Base-by-base conservation (phyloP, 2,113 vertebrate species). In the Amazona guildingii region DNA sequence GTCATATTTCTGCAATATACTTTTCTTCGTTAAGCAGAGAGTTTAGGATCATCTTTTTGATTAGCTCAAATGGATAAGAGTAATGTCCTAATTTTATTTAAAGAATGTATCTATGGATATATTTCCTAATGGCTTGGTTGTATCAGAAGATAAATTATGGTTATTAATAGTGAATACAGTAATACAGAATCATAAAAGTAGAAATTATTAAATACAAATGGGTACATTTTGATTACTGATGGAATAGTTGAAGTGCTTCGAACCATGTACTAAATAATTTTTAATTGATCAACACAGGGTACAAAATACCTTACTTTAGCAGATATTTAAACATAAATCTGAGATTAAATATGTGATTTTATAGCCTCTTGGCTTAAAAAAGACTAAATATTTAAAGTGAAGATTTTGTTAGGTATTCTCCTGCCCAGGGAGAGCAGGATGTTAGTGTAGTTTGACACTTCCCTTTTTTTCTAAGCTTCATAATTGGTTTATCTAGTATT, bases 21-120 rank as follows among this genome's bases (percentile, higher is more conserved):
- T 70, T 90, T 94, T 95, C 33, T 92, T 96, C 68, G 66, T 95
- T 95, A 81, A 97, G 90, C 21, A 76, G 70, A 92, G 77, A 77
- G 25, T 54, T 59, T 94, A 94, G 95, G 96, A 90, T 92, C 0
- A 83, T 69, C 44, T 95, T 95, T 96, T 91, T 95, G 24, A 92
- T 95, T 90, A 93, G 31, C 41, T 95, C 39, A 97, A 93, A 95
- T n/a, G 62, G 31, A 5, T 61, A 94, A 95, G 39, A 94, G 21
- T 95, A 86, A 91, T 82, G 67, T 35, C 66, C 23, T 78, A 41
- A 89, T 91, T 89, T 91, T 82, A 86, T 86, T 94, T 92, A 68
- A 86, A 90, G 64, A 76, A 75, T 29, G 44, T 95, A 93, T 94
- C 24, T 83, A 84, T 54, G 91, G 23, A 77, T 74, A 37, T 27